phyloP scores from a whole-genome alignment of 1,140 invertebrate species.

The Drosophila bipectinata region DNA sequence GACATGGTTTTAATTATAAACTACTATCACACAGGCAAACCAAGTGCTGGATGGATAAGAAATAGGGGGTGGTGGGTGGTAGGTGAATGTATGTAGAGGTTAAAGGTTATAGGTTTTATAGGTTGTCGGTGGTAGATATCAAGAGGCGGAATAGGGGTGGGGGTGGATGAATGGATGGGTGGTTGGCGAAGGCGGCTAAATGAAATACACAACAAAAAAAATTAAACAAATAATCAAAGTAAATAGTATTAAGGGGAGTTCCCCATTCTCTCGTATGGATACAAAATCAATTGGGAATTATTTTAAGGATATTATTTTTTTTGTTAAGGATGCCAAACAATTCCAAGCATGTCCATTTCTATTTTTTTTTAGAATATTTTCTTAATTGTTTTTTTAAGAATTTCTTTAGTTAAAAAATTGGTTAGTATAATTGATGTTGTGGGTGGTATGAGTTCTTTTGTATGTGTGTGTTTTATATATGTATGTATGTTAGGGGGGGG shows the following conservation, averaged over 20 bases:
- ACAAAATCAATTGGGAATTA: slow-evolving; percentile 44
- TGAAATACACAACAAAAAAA: slow-evolving; percentile 60
- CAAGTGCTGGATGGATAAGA: slow-evolving; percentile 43
- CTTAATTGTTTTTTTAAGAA: too few species aligned
- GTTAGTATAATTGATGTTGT: slow-evolving; percentile 20
- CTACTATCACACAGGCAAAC: slow-evolving; percentile 84
- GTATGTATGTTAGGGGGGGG: neutral
- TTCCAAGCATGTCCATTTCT: slow-evolving; percentile 12
- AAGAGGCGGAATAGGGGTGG: neutral
- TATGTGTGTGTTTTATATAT: slow-evolving; percentile 1
- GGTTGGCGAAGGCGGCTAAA: slow-evolving; percentile 31
- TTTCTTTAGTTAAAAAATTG: slow-evolving; percentile 7
- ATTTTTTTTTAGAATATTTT: slow-evolving; percentile 1
- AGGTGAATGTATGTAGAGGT: neutral
- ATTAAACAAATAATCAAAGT: slow-evolving; percentile 56
- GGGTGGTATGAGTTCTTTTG: slow-evolving; percentile 6
- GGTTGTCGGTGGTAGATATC: neutral
- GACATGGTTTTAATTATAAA: slow-evolving; percentile 80
- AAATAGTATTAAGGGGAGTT: slow-evolving; percentile 28
- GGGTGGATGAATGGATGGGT: neutral
- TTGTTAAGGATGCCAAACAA: slow-evolving; percentile 20
- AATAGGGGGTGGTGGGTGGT: neutral
- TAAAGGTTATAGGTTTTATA: neutral
- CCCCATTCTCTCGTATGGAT: slow-evolving; percentile 14
- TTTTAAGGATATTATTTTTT: slow-evolving; percentile 6